Evolutionary conservation across 37 sponge, comb jelly and placozoan genomes (phyloP).

Genomic region (Theonella swinhoei): DNA sequence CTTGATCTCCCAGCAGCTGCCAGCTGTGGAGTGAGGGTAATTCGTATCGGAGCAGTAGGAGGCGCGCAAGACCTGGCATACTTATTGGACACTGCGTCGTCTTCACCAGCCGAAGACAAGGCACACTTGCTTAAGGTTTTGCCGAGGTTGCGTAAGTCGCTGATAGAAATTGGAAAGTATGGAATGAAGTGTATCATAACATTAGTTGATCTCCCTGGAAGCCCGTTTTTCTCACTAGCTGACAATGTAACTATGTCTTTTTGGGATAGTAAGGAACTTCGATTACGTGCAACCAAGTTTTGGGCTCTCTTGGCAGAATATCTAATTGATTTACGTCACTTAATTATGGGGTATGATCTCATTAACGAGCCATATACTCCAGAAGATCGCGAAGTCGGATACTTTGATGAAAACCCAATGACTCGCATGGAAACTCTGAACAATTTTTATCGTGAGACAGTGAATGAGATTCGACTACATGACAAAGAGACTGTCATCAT

Average conservation of each 20-base stretch:
- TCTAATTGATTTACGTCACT: conserved; percentile 12
- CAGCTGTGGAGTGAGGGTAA: conserved; percentile 41
- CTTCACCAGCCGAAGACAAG: conserved; percentile 14
- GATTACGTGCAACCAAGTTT: conserved; percentile 19
- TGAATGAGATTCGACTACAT: conserved; percentile 23
- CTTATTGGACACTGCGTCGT: conserved; percentile 11
- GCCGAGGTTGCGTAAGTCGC: conserved; percentile 1
- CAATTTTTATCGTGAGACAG: conserved; percentile 20
- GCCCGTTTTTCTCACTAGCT: conserved; percentile 14
- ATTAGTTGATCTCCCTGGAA: conserved; percentile 48
- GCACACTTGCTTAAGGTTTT: conserved; percentile 19
- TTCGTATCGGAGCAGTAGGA: conserved; percentile 56
- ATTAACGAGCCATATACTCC: conserved; percentile 59
- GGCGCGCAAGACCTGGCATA: conserved; percentile 52
- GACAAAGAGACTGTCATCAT: conserved; percentile 31
- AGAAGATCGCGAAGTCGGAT: conserved; percentile 9
- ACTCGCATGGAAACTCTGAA: conserved; percentile 5
- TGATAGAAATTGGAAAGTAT: neutral
- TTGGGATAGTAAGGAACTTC: neutral
- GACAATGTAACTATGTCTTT: neutral
- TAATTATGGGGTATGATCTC: conserved; percentile 56
- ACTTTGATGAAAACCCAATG: conserved; percentile 32
- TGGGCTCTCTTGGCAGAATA: conserved; percentile 42
- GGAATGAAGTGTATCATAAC: conserved; percentile 50
- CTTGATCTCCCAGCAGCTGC: conserved; percentile 48